Percentiles rank a stretch among this genome's conserved stretches.
These are phyloP conservation scores for Lophius piscatorius DNA, from an alignment of 2,113 vertebrate species.

Conservation along the genomic window DNA sequence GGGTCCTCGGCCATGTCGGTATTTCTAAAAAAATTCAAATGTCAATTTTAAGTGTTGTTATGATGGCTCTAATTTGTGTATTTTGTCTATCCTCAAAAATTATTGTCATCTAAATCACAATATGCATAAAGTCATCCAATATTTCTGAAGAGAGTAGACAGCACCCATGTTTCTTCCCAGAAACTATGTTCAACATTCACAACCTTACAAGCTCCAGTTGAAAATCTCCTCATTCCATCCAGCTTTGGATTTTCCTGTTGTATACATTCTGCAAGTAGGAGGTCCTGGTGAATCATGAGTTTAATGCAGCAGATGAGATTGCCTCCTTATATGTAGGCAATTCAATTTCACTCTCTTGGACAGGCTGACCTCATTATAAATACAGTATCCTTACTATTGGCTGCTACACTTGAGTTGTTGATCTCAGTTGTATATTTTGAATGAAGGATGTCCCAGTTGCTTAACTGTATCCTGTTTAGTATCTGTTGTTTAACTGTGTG, in stretches of 20 bases:
- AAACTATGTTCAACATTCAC: too few species aligned
- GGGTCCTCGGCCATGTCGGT: too few species aligned
- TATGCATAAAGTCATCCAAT: too few species aligned
- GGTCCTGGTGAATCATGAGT: constrained; percentile 42
- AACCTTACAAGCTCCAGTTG: constrained; percentile 20
- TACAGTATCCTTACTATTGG: constrained; percentile 52
- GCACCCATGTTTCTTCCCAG: background rate
- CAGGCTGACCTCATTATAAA: constrained; percentile 48
- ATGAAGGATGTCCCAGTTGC: constrained; percentile 28
- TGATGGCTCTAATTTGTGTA: too few species aligned
- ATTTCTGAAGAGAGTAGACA: constrained; percentile 1
- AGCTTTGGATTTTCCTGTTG: constrained; percentile 45
- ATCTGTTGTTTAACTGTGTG: constrained; percentile 4
- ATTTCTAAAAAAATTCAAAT: too few species aligned
- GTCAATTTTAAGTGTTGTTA: too few species aligned
- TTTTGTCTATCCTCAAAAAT: too few species aligned
- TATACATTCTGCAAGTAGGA: constrained; percentile 23
- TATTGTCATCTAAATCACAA: too few species aligned
- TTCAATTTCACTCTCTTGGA: constrained; percentile 55
- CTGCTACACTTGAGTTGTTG: constrained; percentile 43
- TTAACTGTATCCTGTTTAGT: too few species aligned
- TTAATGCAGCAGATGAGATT: constrained; percentile 64
- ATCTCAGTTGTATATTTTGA: constrained; percentile 43
- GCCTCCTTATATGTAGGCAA: constrained; percentile 54
- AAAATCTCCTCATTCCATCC: constrained; percentile 17